Conservation (phyloP, 2,888 invertebrate species). For the Leistus spinibarbis region DNA sequence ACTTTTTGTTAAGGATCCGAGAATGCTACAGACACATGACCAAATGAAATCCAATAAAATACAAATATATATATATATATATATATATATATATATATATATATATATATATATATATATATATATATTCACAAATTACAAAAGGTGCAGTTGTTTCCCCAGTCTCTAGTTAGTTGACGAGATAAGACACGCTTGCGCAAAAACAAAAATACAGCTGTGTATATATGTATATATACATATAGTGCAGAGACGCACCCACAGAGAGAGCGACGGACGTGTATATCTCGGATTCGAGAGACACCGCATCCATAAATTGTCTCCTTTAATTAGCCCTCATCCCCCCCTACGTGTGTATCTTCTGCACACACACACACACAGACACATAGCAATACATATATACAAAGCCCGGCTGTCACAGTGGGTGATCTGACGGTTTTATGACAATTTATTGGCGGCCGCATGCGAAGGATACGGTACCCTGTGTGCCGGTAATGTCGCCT, state of each 20-base stretch:
- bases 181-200: neutral
- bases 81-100: too few relatives aligned
- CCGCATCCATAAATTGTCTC: constrained; percentile 57
- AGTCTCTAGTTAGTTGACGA: neutral
- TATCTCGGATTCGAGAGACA: constrained; percentile 56
- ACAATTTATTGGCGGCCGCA: constrained; percentile 63
- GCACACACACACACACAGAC: neutral
- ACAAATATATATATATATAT: too few relatives aligned
- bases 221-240: neutral
- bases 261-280: neutral
- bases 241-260: neutral
- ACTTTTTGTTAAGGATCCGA: too few relatives aligned
- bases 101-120: neutral
- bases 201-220: neutral
- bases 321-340: constrained; percentile 55
- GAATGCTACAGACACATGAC: too few relatives aligned
- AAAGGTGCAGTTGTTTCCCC: neutral
- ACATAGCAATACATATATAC: neutral
- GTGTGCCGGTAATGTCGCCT: constrained; percentile 63
- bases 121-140: neutral
- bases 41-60: too few relatives aligned
- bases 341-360: neutral
- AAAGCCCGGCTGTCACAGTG: constrained; percentile 66
- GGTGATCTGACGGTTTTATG: constrained; percentile 77
- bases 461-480: constrained; percentile 61